Conservation (phyloP, 2,113 vertebrate species). For the Mus pahari region DNA sequence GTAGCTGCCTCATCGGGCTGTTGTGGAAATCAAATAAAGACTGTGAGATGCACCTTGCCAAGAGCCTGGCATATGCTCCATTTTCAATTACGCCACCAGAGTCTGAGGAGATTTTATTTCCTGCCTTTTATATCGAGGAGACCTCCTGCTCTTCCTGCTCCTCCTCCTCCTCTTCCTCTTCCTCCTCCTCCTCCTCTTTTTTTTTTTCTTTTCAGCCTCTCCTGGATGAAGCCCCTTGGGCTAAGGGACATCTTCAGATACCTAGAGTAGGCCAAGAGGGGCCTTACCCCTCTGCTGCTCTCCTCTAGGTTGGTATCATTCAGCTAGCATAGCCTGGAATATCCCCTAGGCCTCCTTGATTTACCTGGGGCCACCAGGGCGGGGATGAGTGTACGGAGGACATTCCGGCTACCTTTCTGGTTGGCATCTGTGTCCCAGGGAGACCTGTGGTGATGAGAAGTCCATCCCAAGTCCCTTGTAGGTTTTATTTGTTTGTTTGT, state of each 20-base stretch:
- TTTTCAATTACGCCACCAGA: constrained; percentile 31
- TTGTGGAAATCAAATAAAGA: constrained; percentile 70
- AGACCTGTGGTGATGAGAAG: too few species aligned
- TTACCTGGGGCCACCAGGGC: background rate
- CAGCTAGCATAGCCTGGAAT: background rate
- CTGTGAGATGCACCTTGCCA: constrained; percentile 16
- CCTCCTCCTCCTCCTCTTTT: background rate
- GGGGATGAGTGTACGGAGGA: background rate
- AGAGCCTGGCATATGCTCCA: constrained; percentile 29
- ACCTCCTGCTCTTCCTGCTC: background rate
- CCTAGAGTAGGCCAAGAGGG: background rate
- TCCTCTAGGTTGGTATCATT: background rate
- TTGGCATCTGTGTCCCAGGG: background rate
- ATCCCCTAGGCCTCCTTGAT: background rate
- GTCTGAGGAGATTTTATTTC: constrained; percentile 33
- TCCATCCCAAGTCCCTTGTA: background rate
- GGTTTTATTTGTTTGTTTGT: background rate
- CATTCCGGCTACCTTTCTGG: background rate
- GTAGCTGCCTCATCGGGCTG: constrained; percentile 10
- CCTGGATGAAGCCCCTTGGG: background rate
- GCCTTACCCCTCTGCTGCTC: too few species aligned
- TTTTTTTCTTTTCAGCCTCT: background rate
- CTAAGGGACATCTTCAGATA: background rate
- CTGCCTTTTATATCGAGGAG: background rate
- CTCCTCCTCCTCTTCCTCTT: too few species aligned